phyloP scores from a whole-genome alignment of 1,140 invertebrate genomes.

The Eueides isabella region DNA sequence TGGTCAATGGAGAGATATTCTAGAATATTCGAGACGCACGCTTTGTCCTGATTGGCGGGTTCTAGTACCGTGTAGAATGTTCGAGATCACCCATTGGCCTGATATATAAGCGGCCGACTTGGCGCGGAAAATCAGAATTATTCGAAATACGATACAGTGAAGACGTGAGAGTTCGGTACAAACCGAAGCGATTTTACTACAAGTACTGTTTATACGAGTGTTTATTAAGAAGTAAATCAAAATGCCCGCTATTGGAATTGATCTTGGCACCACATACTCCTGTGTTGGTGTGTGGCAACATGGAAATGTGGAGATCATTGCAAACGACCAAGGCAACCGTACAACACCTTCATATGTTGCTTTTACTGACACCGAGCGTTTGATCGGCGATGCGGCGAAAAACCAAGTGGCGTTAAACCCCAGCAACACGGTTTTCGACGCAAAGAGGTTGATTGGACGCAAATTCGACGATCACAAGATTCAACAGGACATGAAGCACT shows the following conservation, averaged over 20 bases:
- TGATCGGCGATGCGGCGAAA: conserved; percentile 87
- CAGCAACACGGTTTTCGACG: conserved; percentile 82
- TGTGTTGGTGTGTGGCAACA: conserved; percentile 83
- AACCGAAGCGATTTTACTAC: conserved; percentile 47
- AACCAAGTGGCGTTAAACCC: conserved; percentile 85
- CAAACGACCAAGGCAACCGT: conserved; percentile 91
- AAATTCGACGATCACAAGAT: conserved; percentile 86
- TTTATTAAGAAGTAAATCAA: conserved; percentile 44
- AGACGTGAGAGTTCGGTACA: conserved; percentile 57
- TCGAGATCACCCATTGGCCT: conserved; percentile 55
- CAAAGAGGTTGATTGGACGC: conserved; percentile 85
- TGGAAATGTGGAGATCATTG: neutral
- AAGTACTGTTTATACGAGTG: conserved; percentile 31
- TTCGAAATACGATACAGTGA: conserved; percentile 63
- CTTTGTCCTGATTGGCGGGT: conserved; percentile 51
- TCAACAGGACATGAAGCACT: conserved; percentile 89
- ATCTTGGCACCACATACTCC: conserved; percentile 59
- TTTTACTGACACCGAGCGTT: conserved; percentile 89
- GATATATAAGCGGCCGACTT: conserved; percentile 53
- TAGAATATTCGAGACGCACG: conserved; percentile 44
- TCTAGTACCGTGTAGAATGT: conserved; percentile 48
- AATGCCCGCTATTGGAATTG: conserved; percentile 88
- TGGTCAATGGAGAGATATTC: conserved; percentile 38
- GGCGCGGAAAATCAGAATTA: conserved; percentile 63
- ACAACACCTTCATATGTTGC: conserved; percentile 81